Evolutionary conservation across 2,888 invertebrate species (phyloP).

Genomic region (Volucella inanis): DNA sequence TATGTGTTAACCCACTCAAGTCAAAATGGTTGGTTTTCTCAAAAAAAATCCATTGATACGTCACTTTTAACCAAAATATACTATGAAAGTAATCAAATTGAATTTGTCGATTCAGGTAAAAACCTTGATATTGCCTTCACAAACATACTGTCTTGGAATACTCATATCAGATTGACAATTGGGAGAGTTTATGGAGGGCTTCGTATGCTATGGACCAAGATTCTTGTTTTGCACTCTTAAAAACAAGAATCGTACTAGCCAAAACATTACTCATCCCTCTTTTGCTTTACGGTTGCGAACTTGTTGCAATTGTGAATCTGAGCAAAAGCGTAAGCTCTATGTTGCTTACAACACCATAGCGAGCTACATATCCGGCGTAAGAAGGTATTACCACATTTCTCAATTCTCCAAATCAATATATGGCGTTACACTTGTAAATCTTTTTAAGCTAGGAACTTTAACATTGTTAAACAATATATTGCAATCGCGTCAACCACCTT

Average conservation of each 20-base stretch:
- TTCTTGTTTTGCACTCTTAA: neutral
- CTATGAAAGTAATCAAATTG: no score
- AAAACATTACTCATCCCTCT: conserved; percentile 1
- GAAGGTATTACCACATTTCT: neutral
- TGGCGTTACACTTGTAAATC: no score
- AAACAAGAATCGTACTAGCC: conserved; percentile 13
- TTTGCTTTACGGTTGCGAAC: conserved; percentile 9
- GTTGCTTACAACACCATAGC: neutral
- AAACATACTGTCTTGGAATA: no score
- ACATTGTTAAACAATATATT: no score
- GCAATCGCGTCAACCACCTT: no score
- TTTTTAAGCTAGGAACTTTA: no score
- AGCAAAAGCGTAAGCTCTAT: conserved; percentile 8
- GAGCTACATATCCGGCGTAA: neutral
- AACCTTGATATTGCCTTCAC: no score
- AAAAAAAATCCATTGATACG: conserved; percentile 1
- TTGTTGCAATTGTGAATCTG: conserved; percentile 8
- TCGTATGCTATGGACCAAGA: neutral
- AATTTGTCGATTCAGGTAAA: no score
- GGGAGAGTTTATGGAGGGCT: conserved; percentile 6
- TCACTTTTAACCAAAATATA: neutral
- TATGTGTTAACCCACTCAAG: no score
- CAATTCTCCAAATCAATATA: no score
- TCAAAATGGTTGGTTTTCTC: neutral
- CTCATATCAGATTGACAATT: neutral